A percentile compares a stretch with the other conserved stretches of the same genome.
Conservation (phyloP, 2,797 vertebrate species). For the Molossus alvarezi region DNA sequence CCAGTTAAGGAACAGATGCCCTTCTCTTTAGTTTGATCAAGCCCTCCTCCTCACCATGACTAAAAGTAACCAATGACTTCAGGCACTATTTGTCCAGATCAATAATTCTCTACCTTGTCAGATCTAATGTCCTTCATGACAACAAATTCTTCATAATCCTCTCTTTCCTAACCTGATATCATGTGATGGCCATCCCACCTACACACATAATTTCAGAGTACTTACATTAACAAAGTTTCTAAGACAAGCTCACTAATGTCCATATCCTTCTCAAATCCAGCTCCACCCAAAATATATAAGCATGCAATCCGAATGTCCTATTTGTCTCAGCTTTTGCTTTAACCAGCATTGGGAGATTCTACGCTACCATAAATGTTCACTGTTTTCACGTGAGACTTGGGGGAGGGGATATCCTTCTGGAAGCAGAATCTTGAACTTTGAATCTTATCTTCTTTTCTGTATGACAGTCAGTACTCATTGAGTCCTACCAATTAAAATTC, state of each 20-base stretch:
- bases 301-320: background rate
- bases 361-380: background rate
- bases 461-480: background rate
- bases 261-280: conserved; percentile 1
- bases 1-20: background rate
- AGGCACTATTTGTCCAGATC: background rate
- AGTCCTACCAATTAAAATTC: conserved; percentile 4
- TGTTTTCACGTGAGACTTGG: background rate
- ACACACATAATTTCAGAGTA: background rate
- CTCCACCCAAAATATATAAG: background rate
- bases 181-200: background rate
- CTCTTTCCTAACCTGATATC: background rate
- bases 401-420: background rate
- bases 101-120: background rate
- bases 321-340: conserved; percentile 1
- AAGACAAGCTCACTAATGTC: background rate
- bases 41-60: background rate
- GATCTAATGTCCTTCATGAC: background rate
- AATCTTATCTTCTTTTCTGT: background rate
- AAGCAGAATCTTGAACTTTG: background rate
- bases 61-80: background rate
- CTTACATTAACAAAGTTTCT: background rate
- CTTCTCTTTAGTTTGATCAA: background rate
- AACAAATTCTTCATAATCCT: background rate
- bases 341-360: background rate